phyloP scores from a whole-genome alignment of 2,113 vertebrate genomes.

The Megaceryle maxima region DNA sequence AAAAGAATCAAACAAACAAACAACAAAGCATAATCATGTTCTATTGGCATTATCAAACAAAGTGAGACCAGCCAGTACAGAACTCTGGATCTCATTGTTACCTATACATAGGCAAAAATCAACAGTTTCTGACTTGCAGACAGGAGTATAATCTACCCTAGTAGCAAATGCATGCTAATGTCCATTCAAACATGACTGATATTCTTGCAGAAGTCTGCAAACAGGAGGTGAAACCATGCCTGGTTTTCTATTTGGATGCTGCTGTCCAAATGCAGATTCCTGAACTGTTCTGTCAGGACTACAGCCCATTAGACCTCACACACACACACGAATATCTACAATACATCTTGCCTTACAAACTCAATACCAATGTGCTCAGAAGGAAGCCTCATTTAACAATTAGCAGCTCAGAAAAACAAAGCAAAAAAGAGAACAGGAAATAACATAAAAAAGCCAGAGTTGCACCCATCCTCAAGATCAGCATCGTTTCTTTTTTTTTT shows the following conservation, averaged over 20 bases:
- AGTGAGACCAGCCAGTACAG: not conserved
- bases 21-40: not conserved
- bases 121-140: not conserved
- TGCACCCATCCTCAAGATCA: not conserved
- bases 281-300: constrained; percentile 12
- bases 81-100: not conserved
- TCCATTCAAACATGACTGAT: not conserved
- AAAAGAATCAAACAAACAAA: not conserved
- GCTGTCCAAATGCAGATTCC: constrained; percentile 52
- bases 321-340: not conserved
- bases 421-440: not conserved
- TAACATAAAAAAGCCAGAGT: not conserved
- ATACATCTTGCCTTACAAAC: not conserved
- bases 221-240: not conserved
- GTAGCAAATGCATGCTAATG: not conserved
- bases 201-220: not conserved
- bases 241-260: not conserved
- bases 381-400: not conserved
- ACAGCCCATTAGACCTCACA: not conserved
- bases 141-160: not conserved
- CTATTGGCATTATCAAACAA: not conserved
- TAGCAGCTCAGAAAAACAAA: not conserved
- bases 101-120: not conserved
- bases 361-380: not conserved
- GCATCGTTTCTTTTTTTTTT: not conserved